Conservation (phyloP, 1,140 invertebrate genomes). For the Drosophila bocqueti region DNA sequence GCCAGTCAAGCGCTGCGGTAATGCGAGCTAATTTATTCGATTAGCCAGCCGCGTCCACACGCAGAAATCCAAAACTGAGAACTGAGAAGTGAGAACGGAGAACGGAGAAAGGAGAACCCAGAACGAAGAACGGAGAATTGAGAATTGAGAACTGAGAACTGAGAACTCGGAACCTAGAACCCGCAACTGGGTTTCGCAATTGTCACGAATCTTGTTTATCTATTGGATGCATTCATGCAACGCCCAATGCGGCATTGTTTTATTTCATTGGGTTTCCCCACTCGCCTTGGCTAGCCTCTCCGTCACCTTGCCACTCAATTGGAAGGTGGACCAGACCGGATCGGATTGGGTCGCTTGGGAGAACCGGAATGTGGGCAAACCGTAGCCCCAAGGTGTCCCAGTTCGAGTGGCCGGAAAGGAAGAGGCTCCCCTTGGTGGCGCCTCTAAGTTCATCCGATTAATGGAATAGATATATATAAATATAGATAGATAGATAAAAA, state of each 20-base stretch:
- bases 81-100: neutral
- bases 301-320: neutral
- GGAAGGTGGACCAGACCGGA: constrained; percentile 35
- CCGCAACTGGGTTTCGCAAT: constrained; percentile 6
- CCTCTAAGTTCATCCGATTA: neutral
- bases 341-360: neutral
- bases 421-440: constrained; percentile 8
- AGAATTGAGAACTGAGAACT: neutral
- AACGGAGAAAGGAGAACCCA: neutral
- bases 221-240: constrained; percentile 54
- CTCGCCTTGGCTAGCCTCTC: neutral
- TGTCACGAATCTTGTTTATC: constrained; percentile 48
- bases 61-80: constrained; percentile 7
- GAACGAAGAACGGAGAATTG: neutral
- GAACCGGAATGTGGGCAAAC: constrained; percentile 24
- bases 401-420: constrained; percentile 23
- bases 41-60: constrained; percentile 55
- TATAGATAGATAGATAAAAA: no score
- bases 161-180: neutral
- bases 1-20: constrained; percentile 43
- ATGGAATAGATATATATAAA: no score
- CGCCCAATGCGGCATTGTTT: constrained; percentile 36
- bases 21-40: constrained; percentile 73
- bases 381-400: constrained; percentile 21
- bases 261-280: constrained; percentile 31